Percentiles rank a stretch among this genome's conserved stretches.
Conservation (phyloP, 2,888 invertebrate genomes). For the Andrena haemorrhoa region DNA sequence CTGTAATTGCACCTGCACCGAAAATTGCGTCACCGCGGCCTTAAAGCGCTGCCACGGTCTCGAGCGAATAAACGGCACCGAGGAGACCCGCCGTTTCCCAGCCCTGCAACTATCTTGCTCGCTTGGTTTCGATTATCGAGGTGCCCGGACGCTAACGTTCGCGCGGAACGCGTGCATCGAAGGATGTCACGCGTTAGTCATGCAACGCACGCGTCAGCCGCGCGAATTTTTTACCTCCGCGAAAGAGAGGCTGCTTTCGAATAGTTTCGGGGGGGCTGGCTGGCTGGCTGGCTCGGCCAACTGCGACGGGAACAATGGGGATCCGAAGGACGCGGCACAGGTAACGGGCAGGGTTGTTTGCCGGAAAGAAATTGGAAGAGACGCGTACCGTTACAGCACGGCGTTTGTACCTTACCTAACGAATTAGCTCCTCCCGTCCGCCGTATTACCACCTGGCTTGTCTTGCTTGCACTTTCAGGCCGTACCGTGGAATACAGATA, state of each 20-base stretch:
- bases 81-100: conserved; percentile 14
- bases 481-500: conserved; percentile 6
- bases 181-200: conserved; percentile 31
- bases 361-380: neutral
- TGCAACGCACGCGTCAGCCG: conserved; percentile 23
- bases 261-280: neutral
- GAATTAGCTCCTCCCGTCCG: conserved; percentile 26
- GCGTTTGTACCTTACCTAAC: conserved; percentile 41
- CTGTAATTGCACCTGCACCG: conserved; percentile 64
- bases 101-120: no score
- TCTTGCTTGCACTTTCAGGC: conserved; percentile 49
- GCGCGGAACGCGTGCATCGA: conserved; percentile 2
- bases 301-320: conserved; percentile 25
- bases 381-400: conserved; percentile 23
- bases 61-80: neutral
- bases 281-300: no score
- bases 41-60: conserved; percentile 21
- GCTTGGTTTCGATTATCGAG: neutral
- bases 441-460: conserved; percentile 23
- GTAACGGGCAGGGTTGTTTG: neutral
- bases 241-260: conserved; percentile 18
- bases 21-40: conserved; percentile 61
- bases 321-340: conserved; percentile 11
- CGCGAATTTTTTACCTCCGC: conserved; percentile 16
- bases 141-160: neutral